phyloP scores from a whole-genome alignment of 2,888 invertebrate species.

The Anthrax anthrax region DNA sequence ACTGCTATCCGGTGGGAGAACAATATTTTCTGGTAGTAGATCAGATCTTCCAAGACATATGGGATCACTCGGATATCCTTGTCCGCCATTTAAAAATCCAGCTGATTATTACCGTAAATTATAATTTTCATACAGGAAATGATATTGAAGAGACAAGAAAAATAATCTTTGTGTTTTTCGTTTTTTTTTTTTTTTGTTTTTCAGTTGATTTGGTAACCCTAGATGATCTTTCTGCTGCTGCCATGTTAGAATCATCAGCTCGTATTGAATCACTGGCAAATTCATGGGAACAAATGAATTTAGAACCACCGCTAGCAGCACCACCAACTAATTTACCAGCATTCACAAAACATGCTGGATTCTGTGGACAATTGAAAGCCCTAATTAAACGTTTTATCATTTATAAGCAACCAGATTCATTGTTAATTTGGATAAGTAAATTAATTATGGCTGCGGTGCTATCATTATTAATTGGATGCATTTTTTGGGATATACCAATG shows the following conservation, averaged over 20 bases:
- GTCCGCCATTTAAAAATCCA: constrained; percentile 91
- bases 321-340: constrained; percentile 64
- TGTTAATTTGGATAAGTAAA: constrained; percentile 63
- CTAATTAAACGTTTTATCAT: constrained; percentile 41
- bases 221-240: constrained; percentile 85
- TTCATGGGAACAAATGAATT: constrained; percentile 39
- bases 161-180: too few relatives aligned
- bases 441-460: constrained; percentile 66
- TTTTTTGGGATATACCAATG: constrained; percentile 78
- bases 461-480: constrained; percentile 69
- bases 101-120: constrained; percentile 87
- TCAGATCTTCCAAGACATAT: constrained; percentile 88
- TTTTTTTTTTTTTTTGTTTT: constrained; percentile 19
- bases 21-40: constrained; percentile 81
- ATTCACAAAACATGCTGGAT: constrained; percentile 47
- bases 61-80: constrained; percentile 78
- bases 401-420: constrained; percentile 73
- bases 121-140: too few relatives aligned
- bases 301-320: constrained; percentile 41
- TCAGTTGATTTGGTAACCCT: constrained; percentile 85
- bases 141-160: too few relatives aligned
- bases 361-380: constrained; percentile 56
- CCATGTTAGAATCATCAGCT: constrained; percentile 87
- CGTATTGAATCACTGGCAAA: constrained; percentile 82
- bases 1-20: constrained; percentile 75